Base-by-base conservation (phyloP, 2,797 vertebrate genomes). In the Columba guinea region DNA sequence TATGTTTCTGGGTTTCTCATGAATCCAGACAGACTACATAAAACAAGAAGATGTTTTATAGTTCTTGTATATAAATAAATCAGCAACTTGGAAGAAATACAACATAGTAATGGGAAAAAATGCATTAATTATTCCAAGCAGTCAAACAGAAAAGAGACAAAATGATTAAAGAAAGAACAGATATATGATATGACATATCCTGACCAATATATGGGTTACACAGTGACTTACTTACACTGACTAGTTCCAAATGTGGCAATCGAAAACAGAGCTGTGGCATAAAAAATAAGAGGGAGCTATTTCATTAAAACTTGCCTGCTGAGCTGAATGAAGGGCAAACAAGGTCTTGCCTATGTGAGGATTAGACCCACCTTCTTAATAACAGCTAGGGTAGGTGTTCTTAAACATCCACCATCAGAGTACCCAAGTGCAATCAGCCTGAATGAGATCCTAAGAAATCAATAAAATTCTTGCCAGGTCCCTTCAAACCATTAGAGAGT, bases 361-460 rank as follows among this genome's bases (percentile, higher is more conserved):
- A 96, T 90, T 88, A 84, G 68, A 90, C 55, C 28, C 93, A 87
- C 83, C 78, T 85, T 85, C 76, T 78, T 81, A 95, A 87, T 95
- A 95, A 94, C 15, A 93, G 75, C 60, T 56, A 68, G 63, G n/a
- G 39, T 44, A 83, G 74, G 55, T 74, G 73, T 60, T 89, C 84
- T 83, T 86, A 95, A 89, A 88, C 53, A 88, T 53, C 67, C 82
- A 9, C 93, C 71, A 80, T 70, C 70, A 48, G 84, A 91, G 84
- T 48, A 67, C 34, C 87, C 67, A 94, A 68, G 74, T 83, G 81
- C 93, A 93, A 93, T 96, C 92, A 96, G 87, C 37, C 35, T 85
- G 87, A 95, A 96, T 80, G 87, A 97, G 94, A 94, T 90, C 87
- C 81, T 76, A 93, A 84, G 67, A 95, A 96, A 97, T 97, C 94